Evolutionary conservation across 53 echinoderm and acorn worm genomes (phyloP).

Genomic region (Echinometra lucunter): DNA sequence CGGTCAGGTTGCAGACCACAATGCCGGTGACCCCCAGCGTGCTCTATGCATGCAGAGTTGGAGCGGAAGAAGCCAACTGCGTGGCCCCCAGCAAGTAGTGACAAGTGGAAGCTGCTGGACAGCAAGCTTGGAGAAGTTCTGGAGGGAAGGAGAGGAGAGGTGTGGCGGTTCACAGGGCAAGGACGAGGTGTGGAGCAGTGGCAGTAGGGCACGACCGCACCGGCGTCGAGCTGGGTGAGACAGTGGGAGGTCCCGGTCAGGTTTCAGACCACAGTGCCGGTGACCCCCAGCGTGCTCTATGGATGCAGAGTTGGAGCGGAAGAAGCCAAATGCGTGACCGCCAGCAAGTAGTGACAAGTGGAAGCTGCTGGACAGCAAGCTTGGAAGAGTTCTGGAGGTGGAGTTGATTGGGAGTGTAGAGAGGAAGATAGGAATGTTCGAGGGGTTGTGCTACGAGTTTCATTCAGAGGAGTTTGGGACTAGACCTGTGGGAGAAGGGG

Average conservation of each 20-base stretch:
- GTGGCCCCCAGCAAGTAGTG: constrained; percentile 26
- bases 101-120: constrained; percentile 34
- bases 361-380: constrained; percentile 34
- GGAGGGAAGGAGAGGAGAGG: constrained; percentile 13
- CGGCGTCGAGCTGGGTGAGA: constrained; percentile 40
- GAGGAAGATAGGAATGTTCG: constrained; percentile 30
- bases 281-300: constrained; percentile 47
- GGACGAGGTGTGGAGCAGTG: constrained; percentile 6
- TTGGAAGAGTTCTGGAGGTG: constrained; percentile 8
- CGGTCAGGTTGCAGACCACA: constrained; percentile 43
- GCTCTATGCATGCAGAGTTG: constrained; percentile 22
- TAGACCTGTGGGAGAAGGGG: constrained; percentile 11
- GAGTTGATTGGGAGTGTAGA: constrained; percentile 31
- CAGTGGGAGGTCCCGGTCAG: constrained; percentile 42
- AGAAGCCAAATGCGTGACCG: constrained; percentile 5
- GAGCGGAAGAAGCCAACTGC: background rate
- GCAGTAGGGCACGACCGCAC: constrained; percentile 46
- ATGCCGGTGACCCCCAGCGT: constrained; percentile 40
- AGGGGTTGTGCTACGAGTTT: constrained; percentile 29
- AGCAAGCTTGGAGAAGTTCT: constrained; percentile 17
- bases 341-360: constrained; percentile 32
- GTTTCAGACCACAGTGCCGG: constrained; percentile 40
- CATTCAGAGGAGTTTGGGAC: constrained; percentile 3
- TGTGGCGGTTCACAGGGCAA: constrained; percentile 39
- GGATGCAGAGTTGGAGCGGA: constrained; percentile 1